Evolutionary conservation across 2,888 invertebrate genomes (phyloP), one percentile per base, ranked within the genome.

Genomic region (Alentia gelatinosa): DNA sequence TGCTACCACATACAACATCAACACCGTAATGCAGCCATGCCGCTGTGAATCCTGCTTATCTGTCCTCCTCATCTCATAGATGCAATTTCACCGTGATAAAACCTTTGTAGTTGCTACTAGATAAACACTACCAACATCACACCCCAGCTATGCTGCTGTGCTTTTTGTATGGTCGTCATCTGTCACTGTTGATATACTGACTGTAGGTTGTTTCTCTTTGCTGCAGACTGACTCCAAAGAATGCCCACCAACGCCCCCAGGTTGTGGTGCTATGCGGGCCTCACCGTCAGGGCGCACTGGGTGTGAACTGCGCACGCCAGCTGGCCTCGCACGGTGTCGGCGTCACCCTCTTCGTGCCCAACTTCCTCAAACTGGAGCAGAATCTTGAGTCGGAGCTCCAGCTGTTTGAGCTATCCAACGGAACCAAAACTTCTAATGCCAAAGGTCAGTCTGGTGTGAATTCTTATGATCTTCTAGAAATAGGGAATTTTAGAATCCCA

Each of bases 221-320:
- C n/a, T n/a, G n/a, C 92, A 95, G 98, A 90, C 97, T 98, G 91
- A 98, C 98, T 95, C 98, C 98, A 83, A 97, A 98, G 94, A 98
- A 98, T 96, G 97, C 97, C 92, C 98, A 98, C 96, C 98, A 98
- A 96, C 97, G 97, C 97, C 98, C 98, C 90, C 97, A 97, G 84
- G 98, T 98, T 88, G 98, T 97, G 90, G 97, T 98, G 92, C 97
- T 98, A 91, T 97, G 97, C 94, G 97, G 97, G 94, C 97, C 97
- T 42, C 97, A 98, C 96, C 97, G 97, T 94, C 96, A 96, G 93
- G 96, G 96, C 12, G 97, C 97, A 88, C 97, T 97, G 89, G 98
- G 97, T 37, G 97, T 98, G 30, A 97, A 97, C 94, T 97, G 98
- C 93, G 92, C 92, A 7, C 97, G 98, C 23, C 98, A 98, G 96